Conservation (phyloP, 2,888 invertebrate species). For the Sepiola atlantica region DNA sequence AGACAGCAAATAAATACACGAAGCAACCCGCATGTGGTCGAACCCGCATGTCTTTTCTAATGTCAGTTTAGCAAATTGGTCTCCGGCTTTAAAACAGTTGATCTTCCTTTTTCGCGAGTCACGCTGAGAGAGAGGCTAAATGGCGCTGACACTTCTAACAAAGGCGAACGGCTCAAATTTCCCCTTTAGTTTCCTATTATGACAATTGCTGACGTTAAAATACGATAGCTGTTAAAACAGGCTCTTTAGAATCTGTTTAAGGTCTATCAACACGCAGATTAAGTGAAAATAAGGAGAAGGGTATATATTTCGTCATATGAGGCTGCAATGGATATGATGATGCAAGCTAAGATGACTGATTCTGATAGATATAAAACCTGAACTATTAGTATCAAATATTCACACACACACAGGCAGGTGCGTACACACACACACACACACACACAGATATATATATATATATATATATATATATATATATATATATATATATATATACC, state of each 20-base stretch:
- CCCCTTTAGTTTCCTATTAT: background rate
- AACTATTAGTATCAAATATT: no score
- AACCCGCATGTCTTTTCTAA: background rate
- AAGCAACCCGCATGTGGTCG: slow-evolving; percentile 8
- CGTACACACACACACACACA: background rate
- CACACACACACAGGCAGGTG: no score
- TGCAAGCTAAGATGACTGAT: no score
- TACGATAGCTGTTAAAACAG: background rate
- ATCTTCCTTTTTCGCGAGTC: background rate
- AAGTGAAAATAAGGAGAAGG: no score
- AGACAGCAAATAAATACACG: background rate
- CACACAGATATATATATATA: background rate
- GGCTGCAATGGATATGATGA: no score
- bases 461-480: no score
- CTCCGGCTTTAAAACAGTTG: background rate
- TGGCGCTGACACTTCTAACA: background rate
- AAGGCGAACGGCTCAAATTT: background rate
- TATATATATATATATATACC: no score
- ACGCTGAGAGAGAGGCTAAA: background rate
- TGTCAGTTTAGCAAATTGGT: background rate
- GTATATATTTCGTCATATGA: no score
- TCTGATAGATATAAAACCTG: no score
- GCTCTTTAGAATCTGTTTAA: background rate
- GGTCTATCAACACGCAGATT: background rate
- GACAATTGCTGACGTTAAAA: background rate